Percentiles rank a stretch among this genome's conserved stretches.
Evolutionary conservation across 2,797 vertebrate genomes (phyloP).

Genomic region (Molossus alvarezi): DNA sequence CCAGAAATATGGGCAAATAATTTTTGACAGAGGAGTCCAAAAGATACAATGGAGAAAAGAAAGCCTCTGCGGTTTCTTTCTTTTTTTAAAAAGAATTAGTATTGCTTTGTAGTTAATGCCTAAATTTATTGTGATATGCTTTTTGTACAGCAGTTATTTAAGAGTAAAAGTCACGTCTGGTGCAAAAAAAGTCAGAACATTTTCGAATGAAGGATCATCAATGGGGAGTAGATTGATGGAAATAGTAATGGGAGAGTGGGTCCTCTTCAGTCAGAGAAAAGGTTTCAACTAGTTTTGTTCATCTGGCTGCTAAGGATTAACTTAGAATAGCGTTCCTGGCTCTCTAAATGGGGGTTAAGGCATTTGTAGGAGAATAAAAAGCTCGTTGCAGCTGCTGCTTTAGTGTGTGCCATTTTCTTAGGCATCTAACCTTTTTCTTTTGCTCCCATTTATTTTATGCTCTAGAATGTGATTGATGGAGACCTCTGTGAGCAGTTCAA

Average conservation of each 20-base stretch:
- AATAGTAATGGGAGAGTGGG: neutral
- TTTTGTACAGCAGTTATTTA: neutral
- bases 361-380: slow-evolving; percentile 71
- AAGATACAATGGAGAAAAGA: neutral
- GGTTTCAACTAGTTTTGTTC: neutral
- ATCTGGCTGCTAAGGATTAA: neutral
- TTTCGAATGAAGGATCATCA: neutral
- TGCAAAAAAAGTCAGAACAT: neutral
- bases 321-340: slow-evolving; percentile 40
- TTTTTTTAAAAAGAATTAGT: neutral
- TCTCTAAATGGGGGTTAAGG: slow-evolving; percentile 75
- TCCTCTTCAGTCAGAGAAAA: neutral
- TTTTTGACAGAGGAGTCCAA: neutral
- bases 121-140: neutral
- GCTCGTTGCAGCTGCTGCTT: slow-evolving; percentile 36
- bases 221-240: neutral
- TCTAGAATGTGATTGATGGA: slow-evolving; percentile 98
- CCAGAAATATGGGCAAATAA: neutral
- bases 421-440: slow-evolving; percentile 25
- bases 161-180: neutral
- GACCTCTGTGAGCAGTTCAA: slow-evolving; percentile 99
- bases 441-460: slow-evolving; percentile 15
- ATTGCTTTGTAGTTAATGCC: neutral
- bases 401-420: neutral
- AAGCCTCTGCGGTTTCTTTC: neutral